Conservation (phyloP, 2,888 invertebrate genomes). For the Halictus quadricinctus region DNA sequence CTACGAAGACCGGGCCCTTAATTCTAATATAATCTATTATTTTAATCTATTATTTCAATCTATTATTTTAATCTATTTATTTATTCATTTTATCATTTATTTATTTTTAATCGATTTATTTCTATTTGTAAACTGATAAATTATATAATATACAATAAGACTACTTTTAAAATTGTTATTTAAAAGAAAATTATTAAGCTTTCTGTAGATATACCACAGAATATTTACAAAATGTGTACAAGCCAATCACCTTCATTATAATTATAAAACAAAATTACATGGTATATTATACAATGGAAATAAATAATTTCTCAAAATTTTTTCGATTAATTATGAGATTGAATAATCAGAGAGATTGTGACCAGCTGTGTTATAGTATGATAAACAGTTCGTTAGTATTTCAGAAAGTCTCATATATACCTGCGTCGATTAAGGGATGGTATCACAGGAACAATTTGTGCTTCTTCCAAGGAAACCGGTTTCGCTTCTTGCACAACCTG, state of each 20-base stretch:
- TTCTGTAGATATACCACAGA: too few species aligned
- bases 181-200: too few species aligned
- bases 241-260: neutral
- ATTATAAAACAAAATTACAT: neutral
- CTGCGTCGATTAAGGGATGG: conserved; percentile 17
- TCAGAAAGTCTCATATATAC: neutral
- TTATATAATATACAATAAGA: too few species aligned
- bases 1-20: too few species aligned
- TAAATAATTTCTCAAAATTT: neutral
- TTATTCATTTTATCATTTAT: too few species aligned
- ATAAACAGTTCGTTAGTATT: neutral
- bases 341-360: too few species aligned
- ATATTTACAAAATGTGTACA: neutral
- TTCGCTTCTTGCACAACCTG: neutral
- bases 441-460: neutral
- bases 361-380: neutral
- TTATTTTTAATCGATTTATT: too few species aligned
- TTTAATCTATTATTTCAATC: too few species aligned
- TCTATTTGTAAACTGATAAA: too few species aligned
- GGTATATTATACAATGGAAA: neutral
- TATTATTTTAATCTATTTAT: too few species aligned
- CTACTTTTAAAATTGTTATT: too few species aligned
- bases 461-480: conserved; percentile 6
- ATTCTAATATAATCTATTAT: too few species aligned
- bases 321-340: neutral